Evolutionary conservation across 2,797 vertebrate species (phyloP), one percentile per base, ranked within the genome.

Genomic region (Ceryle rudis): DNA sequence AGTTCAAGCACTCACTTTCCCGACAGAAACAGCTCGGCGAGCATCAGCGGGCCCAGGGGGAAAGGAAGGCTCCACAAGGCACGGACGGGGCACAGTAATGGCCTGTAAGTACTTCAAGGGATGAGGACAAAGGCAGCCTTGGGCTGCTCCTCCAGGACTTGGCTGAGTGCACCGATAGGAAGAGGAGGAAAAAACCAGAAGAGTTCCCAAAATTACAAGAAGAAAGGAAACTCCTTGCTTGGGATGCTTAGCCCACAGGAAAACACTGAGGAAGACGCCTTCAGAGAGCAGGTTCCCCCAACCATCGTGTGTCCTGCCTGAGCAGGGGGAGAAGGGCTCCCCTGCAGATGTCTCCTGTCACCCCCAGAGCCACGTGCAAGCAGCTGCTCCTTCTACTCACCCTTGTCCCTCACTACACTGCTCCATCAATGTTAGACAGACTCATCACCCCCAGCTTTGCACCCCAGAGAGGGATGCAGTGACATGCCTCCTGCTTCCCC

Each of bases 1-100:
- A 47, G 19, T 1, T 2, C 0, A 0, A 33, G 17, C 1, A 0
- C 22, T 39, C 6, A 0, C 77, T 41, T 46, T 25, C n/a, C 39
- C 35, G 2, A 5, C 8, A 20, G 23, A 22, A 65, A 16, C 0
- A 29, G 10, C 58, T 22, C 3, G 12, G 51, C 1, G 26, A 52
- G 37, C 11, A 16, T 19, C 58, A 3, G 64, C 21, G 18, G 49
- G 13, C 35, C 44, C 5, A 11, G 3, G 3, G 13, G 16, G 25
- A 39, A 39, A n/a, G 69, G 12, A 25, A 28, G 60, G 57, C 58
- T 39, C 39, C 23, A 5, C 17, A 7, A 21, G 58, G 33, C 29
- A 10, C 0, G 2, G 67, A 18, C 0, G 3, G 15, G 37, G 52
- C 61, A 31, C 10, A 9, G 33, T 5, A 39, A 14, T 0, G 42